Conservation (phyloP, 2,797 vertebrate genomes). For the Chaetodon trifasciatus region DNA sequence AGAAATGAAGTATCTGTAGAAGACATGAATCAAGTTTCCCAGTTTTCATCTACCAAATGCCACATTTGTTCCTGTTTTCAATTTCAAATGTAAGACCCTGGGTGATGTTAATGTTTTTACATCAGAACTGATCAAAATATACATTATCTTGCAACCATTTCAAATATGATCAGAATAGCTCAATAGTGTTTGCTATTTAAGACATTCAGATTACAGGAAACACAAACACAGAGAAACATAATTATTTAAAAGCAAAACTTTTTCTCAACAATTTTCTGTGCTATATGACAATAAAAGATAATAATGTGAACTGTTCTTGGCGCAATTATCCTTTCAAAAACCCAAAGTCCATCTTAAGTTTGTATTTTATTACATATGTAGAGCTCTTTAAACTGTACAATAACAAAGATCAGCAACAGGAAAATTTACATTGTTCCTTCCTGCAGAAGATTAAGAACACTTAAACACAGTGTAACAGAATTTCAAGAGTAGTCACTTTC, state of each 20-base stretch:
- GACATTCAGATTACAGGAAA: constrained; percentile 47
- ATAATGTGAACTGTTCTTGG: background rate
- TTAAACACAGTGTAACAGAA: background rate
- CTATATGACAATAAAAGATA: constrained; percentile 10
- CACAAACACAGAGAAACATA: background rate
- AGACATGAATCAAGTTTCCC: constrained; percentile 26
- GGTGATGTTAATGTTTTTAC: constrained; percentile 58
- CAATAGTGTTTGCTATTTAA: constrained; percentile 30
- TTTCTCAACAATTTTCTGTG: background rate
- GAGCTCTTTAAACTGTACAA: constrained; percentile 31
- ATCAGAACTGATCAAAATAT: constrained; percentile 70
- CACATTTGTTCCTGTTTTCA: constrained; percentile 23
- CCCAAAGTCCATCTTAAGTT: constrained; percentile 97
- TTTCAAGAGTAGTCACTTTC: background rate
- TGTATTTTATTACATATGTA: constrained; percentile 75
- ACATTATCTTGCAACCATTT: constrained; percentile 78
- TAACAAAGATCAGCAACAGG: constrained; percentile 20
- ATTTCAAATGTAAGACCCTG: constrained; percentile 45
- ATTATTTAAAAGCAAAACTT: constrained; percentile 24
- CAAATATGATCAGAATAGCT: constrained; percentile 66
- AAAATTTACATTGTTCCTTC: background rate
- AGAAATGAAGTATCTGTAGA: constrained; percentile 22
- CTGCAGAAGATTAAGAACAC: background rate
- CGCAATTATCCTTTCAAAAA: constrained; percentile 52
- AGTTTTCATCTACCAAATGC: constrained; percentile 34